A percentile compares a stretch with the other conserved stretches of the same genome.
These are phyloP conservation scores for Drosophila repleta DNA, from an alignment of 1,140 invertebrate genomes.

Conservation along the genomic window DNA sequence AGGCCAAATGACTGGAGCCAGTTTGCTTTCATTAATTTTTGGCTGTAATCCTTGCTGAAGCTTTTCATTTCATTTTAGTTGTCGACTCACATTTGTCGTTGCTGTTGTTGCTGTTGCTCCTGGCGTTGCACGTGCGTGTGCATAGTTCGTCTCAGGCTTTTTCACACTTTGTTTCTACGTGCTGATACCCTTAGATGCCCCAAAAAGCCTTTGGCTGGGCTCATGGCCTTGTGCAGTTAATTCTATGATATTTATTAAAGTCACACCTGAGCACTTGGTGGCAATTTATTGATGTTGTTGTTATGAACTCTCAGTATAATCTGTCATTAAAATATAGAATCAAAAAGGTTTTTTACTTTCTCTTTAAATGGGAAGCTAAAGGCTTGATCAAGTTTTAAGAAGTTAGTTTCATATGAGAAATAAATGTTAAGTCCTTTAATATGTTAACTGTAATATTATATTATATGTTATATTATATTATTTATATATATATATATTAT, in stretches of 20 bases:
- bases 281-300: too few species aligned
- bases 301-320: not conserved
- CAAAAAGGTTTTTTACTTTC: too few species aligned
- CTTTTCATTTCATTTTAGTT: conserved; percentile 82
- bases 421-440: too few species aligned
- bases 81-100: conserved; percentile 42
- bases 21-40: conserved; percentile 83
- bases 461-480: too few species aligned
- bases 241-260: not conserved
- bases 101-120: conserved; percentile 1
- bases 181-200: conserved; percentile 26
- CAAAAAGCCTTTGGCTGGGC: not conserved
- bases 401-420: too few species aligned
- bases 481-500: too few species aligned
- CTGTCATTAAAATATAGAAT: not conserved
- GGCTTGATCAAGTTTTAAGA: too few species aligned
- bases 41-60: conserved; percentile 83
- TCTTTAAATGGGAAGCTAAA: too few species aligned
- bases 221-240: not conserved
- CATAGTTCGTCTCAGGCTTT: conserved; percentile 22
- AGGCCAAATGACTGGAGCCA: conserved; percentile 81
- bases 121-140: conserved; percentile 22
- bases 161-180: conserved; percentile 33
- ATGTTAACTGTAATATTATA: too few species aligned
- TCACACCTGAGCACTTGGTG: not conserved